Conservation (phyloP, 2,797 vertebrate genomes). For the Oreonectes daqikongensis region DNA sequence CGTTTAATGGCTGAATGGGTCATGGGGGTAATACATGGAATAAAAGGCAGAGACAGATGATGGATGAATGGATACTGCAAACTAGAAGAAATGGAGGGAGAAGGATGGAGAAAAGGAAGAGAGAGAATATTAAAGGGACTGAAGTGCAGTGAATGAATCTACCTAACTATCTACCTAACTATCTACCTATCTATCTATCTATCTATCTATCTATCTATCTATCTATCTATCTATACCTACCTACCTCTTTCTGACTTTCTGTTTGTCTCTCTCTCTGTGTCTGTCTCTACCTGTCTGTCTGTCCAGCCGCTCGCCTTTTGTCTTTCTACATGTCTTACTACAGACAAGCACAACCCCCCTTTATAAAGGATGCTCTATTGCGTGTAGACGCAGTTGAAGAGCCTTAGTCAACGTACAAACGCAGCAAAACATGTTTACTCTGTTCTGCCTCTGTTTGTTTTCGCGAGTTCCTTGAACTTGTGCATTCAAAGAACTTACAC, state of each 20-base stretch:
- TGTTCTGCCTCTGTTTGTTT: slow-evolving; percentile 33
- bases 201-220: background rate
- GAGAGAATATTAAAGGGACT: slow-evolving; percentile 9
- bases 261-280: too few relatives aligned
- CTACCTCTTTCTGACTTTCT: background rate
- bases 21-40: slow-evolving; percentile 14
- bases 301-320: background rate
- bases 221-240: background rate
- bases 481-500: slow-evolving; percentile 21
- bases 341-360: background rate
- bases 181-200: slow-evolving; percentile 1
- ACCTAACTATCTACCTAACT: background rate
- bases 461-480: slow-evolving; percentile 22
- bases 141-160: too few relatives aligned
- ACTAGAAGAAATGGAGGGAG: slow-evolving; percentile 8
- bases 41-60: slow-evolving; percentile 28
- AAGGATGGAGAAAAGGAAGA: background rate
- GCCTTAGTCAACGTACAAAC: slow-evolving; percentile 20
- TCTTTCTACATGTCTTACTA: background rate
- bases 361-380: slow-evolving; percentile 4
- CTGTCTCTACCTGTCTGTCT: too few relatives aligned
- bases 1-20: slow-evolving; percentile 41
- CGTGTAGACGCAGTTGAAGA: background rate
- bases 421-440: slow-evolving; percentile 28
- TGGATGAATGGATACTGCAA: slow-evolving; percentile 19